Percentiles rank a stretch among this genome's conserved stretches.
Evolutionary conservation across 2,113 vertebrate species (phyloP).

Genomic region (Brachirus orientalis): DNA sequence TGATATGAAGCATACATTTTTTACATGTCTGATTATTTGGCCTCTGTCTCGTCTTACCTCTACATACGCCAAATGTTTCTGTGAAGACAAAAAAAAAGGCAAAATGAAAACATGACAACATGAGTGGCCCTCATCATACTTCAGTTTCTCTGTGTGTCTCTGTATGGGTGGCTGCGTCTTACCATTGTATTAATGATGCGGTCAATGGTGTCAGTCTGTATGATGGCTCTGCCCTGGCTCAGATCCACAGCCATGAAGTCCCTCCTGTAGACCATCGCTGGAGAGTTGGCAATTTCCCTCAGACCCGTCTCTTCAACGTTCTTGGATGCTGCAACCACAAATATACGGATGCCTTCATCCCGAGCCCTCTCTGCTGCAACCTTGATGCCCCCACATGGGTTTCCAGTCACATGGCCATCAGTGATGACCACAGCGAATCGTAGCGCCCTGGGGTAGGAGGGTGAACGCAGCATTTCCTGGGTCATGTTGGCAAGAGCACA

Average conservation of each 20-base stretch:
- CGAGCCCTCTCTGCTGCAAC: conserved; percentile 86
- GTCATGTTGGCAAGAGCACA: conserved; percentile 91
- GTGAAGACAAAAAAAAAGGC: conserved; percentile 46
- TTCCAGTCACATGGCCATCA: conserved; percentile 92
- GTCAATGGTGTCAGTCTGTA: conserved; percentile 79
- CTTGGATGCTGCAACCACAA: conserved; percentile 85
- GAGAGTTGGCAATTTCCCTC: conserved; percentile 88
- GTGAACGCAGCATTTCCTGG: conserved; percentile 66
- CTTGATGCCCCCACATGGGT: conserved; percentile 90
- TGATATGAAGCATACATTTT: not conserved
- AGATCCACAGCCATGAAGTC: conserved; percentile 84
- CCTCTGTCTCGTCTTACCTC: conserved; percentile 68
- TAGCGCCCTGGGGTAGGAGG: not conserved
- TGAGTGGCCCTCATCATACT: not conserved
- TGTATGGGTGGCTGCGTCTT: conserved; percentile 27
- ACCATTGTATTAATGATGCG: conserved; percentile 95
- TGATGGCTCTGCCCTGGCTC: conserved; percentile 57
- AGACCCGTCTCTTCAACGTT: conserved; percentile 86
- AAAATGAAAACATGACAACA: conserved; percentile 18
- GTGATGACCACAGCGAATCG: conserved; percentile 93
- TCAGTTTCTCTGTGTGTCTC: not conserved
- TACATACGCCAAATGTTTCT: conserved; percentile 74
- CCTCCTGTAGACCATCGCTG: conserved; percentile 85
- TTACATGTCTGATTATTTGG: not conserved
- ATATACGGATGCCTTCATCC: conserved; percentile 87